Base-by-base conservation (phyloP, 2,797 vertebrate species). In the Melanotaenia nigrans region DNA sequence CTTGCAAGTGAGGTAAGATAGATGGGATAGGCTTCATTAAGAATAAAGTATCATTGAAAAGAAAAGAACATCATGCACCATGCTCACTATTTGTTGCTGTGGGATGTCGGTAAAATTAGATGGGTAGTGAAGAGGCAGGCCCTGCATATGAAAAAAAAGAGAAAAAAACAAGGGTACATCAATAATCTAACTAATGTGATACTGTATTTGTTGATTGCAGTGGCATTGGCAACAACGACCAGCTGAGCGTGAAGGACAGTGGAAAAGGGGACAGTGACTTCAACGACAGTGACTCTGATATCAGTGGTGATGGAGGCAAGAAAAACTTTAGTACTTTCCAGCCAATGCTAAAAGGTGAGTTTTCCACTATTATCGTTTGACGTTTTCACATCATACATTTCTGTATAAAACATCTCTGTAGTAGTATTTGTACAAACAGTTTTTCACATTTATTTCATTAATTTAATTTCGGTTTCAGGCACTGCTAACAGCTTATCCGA, bases 221-320 rank as follows among this genome's bases (percentile, higher is more conserved):
- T 72, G 89, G 86, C 81, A 87, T 83, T 79, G 93, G 84, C 75
- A 91, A 87, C 89, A 82, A 89, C 24, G 94, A 95, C 89, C 94
- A 96, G 81, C 85, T 92, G 90, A 95, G 92, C 73, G 63, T 94
- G 88, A 96, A 95, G 92, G 95, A 94, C 92, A 96, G 93, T 5
- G 94, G 94, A 14, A 95, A 95, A 95, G 88, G 94, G 87, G 93
- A 95, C 87, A 94, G 94, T 24, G 94, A 96, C 87, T 95, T 93
- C 85, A 96, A 95, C 49, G 95, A 95, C 86, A 95, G 93, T 1
- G 93, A 94, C 85, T 96, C 93, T 10, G 88, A 93, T 73, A 83
- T 83, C 78, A 93, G 92, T 4, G 92, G 92, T 16, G 92, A 94
- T 5, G 92, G 82, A 58, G 80, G 90, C 38, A 94, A 89, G 75